Percentiles rank a stretch among this genome's conserved stretches.
Conservation (phyloP, 2,113 vertebrate genomes). For the Emberiza fucata region DNA sequence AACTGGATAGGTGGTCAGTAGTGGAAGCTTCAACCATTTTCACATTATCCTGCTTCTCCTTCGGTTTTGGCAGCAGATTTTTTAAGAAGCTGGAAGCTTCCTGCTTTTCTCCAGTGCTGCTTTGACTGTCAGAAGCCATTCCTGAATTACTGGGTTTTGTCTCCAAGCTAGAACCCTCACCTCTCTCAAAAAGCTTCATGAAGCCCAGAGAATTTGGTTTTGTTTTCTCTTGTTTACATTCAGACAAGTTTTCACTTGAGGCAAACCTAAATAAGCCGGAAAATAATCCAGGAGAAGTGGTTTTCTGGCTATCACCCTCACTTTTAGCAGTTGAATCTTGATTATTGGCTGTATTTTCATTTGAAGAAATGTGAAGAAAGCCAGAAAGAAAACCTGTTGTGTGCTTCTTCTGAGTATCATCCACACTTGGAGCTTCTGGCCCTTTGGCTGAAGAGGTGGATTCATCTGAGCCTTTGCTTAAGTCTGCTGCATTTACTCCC, state of each 20-base stretch:
- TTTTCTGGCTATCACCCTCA: slow-evolving; percentile 33
- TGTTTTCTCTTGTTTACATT: slow-evolving; percentile 51
- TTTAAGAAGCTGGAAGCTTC: slow-evolving; percentile 48
- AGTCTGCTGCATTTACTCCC: neutral
- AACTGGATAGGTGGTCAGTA: neutral
- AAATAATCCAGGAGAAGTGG: slow-evolving; percentile 52
- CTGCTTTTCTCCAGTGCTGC: slow-evolving; percentile 25
- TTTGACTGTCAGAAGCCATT: slow-evolving; percentile 15
- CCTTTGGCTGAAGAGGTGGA: neutral
- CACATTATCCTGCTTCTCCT: slow-evolving; percentile 45
- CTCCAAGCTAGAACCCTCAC: neutral
- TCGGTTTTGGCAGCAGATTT: slow-evolving; percentile 44
- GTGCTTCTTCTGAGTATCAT: neutral
- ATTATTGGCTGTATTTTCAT: slow-evolving; percentile 56
- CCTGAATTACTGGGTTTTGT: neutral
- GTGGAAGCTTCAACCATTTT: neutral
- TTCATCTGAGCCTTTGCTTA: neutral
- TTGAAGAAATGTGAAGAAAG: slow-evolving; percentile 69
- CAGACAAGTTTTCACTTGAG: slow-evolving; percentile 61
- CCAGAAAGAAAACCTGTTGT: slow-evolving; percentile 74
- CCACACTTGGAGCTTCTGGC: neutral
- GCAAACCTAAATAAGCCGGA: slow-evolving; percentile 72
- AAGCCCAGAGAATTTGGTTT: slow-evolving; percentile 47
- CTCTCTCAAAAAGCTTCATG: slow-evolving; percentile 54
- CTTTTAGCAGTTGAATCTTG: slow-evolving; percentile 52